Evolutionary conservation across 2,113 vertebrate genomes (phyloP), one percentile per base, ranked within the genome.

Genomic region (Paratilapia polleni): DNA sequence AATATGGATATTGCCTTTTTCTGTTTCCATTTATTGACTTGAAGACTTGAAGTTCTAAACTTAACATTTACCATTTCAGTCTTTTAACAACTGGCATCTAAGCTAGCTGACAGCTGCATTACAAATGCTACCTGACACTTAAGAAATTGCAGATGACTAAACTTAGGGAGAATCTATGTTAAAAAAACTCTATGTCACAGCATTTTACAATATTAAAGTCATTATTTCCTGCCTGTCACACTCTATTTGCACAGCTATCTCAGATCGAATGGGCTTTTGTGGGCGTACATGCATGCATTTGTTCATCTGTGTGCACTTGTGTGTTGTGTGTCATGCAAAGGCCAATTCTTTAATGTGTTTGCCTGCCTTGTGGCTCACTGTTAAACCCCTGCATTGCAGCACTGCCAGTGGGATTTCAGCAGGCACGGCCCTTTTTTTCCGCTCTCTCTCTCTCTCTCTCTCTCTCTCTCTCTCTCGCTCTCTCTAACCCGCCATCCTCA

Each of bases 321-420:
- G 3, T 49, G 74, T 78, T 24, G 5, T 66, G 77, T 88, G 89
- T 83, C 60, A 49, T 64, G 75, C 28, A 43, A 82, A 63, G 85
- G 80, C 74, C 79, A 38, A n/a, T 83, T 90, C 81, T 89, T 89
- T 89, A 91, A 93, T 91, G 88, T 86, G 83, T 87, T 87, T 60
- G 82, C 82, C 88, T 91, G 78, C 90, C 90, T 92, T 82, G 85
- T 83, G 73, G 91, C 90, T 94, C 93, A 73, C 88, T 87, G 90
- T 94, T 96, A 95, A 96, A 96, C 94, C 95, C 92, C 94, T 95
- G 95, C 95, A 96, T 94, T 96, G 95, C 95, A 94, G 94, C 91
- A 94, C 92, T 93, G 95, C 89, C 91, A 92, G 90, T 93, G 91
- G 91, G 88, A 92, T 93, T 94, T 91, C 85, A 92, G 90, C 77